Percentiles rank a stretch among this genome's conserved stretches.
These are phyloP conservation scores for Metaphire vulgaris DNA, from an alignment of 1,140 invertebrate genomes.

Conservation along the genomic window DNA sequence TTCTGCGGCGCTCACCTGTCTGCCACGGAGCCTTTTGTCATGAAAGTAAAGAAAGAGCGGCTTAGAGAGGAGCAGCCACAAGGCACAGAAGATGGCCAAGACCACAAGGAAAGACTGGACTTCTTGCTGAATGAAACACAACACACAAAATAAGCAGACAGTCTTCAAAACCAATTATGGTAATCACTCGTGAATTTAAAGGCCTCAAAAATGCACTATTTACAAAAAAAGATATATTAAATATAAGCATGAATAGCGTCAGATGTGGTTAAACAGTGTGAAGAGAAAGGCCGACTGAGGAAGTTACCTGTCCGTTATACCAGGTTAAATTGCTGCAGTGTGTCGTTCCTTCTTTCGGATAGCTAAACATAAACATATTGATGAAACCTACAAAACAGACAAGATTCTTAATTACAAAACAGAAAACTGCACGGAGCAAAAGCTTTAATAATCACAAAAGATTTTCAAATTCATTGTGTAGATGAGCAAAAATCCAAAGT, in stretches of 20 bases:
- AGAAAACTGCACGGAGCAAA: too few relatives aligned
- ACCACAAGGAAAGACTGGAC: slow-evolving; percentile 70
- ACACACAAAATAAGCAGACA: background rate
- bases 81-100: slow-evolving; percentile 73
- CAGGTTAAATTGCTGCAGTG: slow-evolving; percentile 3
- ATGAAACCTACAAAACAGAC: slow-evolving; percentile 41
- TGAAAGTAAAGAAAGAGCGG: slow-evolving; percentile 35
- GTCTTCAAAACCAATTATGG: too few relatives aligned
- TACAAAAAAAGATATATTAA: too few relatives aligned
- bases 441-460: too few relatives aligned
- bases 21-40: background rate
- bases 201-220: too few relatives aligned
- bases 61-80: slow-evolving; percentile 73
- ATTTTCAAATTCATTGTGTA: too few relatives aligned
- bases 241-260: too few relatives aligned
- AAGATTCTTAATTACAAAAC: background rate
- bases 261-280: too few relatives aligned
- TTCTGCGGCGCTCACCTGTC: too few relatives aligned
- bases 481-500: too few relatives aligned
- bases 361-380: slow-evolving; percentile 38
- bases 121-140: slow-evolving; percentile 53
- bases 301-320: slow-evolving; percentile 42
- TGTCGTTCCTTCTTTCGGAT: background rate
- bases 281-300: too few relatives aligned
- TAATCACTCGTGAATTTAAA: background rate